A percentile compares a stretch with the other conserved stretches of the same genome.
Evolutionary conservation across 1,140 invertebrate species (phyloP).

Genomic region (Drosophila pandora): DNA sequence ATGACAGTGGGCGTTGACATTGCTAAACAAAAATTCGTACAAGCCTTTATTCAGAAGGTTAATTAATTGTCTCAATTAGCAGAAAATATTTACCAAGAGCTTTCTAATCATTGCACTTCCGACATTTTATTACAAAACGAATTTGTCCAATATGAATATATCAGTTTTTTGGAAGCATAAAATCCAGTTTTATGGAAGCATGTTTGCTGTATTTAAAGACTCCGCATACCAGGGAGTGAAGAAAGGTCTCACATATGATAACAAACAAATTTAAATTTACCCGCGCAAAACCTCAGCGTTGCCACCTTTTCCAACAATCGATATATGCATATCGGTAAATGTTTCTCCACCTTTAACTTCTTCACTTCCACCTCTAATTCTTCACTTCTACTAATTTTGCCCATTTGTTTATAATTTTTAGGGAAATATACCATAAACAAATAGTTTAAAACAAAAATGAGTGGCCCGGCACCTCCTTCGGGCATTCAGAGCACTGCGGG

Average conservation of each 20-base stretch:
- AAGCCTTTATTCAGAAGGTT: constrained; percentile 12
- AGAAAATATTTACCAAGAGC: background rate
- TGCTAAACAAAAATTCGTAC: constrained; percentile 21
- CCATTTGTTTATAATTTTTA: too few relatives aligned
- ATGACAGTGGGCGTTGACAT: constrained; percentile 57
- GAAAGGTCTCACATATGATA: too few relatives aligned
- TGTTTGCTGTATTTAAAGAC: background rate
- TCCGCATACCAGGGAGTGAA: background rate
- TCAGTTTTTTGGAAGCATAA: background rate
- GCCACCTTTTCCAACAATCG: background rate
- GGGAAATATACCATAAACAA: background rate
- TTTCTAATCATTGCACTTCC: constrained; percentile 15
- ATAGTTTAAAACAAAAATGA: constrained; percentile 39
- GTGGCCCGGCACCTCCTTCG: constrained; percentile 43
- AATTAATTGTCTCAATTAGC: constrained; percentile 49
- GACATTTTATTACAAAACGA: background rate
- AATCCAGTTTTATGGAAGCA: background rate
- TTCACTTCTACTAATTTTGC: too few relatives aligned
- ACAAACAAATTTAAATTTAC: background rate
- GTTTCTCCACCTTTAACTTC: too few relatives aligned
- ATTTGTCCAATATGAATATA: background rate
- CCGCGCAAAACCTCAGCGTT: background rate
- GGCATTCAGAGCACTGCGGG: constrained; percentile 96
- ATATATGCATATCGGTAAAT: background rate
- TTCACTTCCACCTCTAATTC: too few relatives aligned